Percentiles rank a stretch among this genome's conserved stretches.
These are phyloP conservation scores for Lathamus discolor DNA, from an alignment of 2,113 vertebrate species.

Conservation along the genomic window DNA sequence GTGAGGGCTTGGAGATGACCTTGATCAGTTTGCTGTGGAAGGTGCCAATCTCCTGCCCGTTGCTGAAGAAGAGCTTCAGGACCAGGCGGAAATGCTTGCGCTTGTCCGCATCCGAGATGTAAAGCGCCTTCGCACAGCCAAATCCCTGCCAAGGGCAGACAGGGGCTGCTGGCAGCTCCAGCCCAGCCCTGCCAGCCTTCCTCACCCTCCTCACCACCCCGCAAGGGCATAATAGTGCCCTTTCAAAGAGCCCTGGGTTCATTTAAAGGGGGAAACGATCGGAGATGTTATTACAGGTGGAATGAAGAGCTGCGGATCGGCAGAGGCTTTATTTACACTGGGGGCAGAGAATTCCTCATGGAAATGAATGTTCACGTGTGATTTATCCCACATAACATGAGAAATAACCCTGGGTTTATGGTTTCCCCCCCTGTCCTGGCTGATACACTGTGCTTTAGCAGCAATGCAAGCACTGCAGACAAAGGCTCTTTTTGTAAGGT, in stretches of 20 bases:
- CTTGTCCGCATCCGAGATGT: constrained; percentile 93
- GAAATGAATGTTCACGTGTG: constrained; percentile 52
- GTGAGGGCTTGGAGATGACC: constrained; percentile 96
- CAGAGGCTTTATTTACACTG: constrained; percentile 59
- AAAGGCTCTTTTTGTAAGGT: constrained; percentile 56
- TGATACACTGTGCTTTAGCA: background rate
- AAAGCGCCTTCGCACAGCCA: constrained; percentile 90
- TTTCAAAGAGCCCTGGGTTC: constrained; percentile 21
- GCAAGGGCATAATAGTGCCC: background rate
- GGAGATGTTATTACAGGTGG: constrained; percentile 70
- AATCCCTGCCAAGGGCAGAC: constrained; percentile 77
- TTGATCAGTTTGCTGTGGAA: constrained; percentile 95
- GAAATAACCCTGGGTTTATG: constrained; percentile 54
- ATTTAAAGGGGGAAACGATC: background rate
- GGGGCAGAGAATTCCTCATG: constrained; percentile 57
- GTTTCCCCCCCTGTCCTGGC: constrained; percentile 24
- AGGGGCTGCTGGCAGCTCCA: background rate
- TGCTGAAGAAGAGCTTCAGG: constrained; percentile 84
- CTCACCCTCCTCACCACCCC: background rate
- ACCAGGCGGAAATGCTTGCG: constrained; percentile 92
- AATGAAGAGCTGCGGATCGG: constrained; percentile 8
- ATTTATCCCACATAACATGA: constrained; percentile 54
- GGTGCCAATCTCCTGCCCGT: constrained; percentile 88
- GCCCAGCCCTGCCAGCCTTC: background rate
- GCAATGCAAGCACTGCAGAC: background rate